These are phyloP conservation scores for Mantis religiosa DNA, from an alignment of 2,888 invertebrate species.

Conservation along the genomic window DNA sequence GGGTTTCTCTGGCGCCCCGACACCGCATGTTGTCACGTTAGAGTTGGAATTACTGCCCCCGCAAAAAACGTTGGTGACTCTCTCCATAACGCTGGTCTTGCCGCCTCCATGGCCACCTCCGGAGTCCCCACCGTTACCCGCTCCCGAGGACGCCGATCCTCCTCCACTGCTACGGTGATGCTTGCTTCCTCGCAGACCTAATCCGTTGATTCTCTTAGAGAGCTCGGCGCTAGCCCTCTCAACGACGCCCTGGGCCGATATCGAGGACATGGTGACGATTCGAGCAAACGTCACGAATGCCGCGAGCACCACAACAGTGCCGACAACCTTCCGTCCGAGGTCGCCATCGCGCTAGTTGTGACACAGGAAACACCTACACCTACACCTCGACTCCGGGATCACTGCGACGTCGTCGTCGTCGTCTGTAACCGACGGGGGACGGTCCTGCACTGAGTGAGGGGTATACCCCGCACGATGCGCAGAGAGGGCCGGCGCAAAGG, in stretches of 20 bases:
- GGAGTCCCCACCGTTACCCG: constrained; percentile 44
- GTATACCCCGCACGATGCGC: not conserved
- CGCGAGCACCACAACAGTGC: not conserved
- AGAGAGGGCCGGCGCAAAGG: constrained; percentile 7
- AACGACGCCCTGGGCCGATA: constrained; percentile 85
- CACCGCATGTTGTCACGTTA: constrained; percentile 26
- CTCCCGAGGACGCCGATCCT: constrained; percentile 38
- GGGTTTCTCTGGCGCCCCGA: constrained; percentile 49
- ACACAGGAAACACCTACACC: not conserved
- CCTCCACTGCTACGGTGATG: constrained; percentile 37
- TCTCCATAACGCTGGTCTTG: constrained; percentile 74
- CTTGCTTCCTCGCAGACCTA: constrained; percentile 65
- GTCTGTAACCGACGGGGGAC: not conserved
- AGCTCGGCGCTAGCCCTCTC: constrained; percentile 88
- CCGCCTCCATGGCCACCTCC: constrained; percentile 29
- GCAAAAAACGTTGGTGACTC: constrained; percentile 82
- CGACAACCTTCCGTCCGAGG: not conserved
- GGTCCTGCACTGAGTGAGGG: not conserved
- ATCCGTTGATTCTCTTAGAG: constrained; percentile 81
- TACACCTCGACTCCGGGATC: not conserved
- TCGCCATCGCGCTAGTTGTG: not conserved
- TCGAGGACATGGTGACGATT: constrained; percentile 51
- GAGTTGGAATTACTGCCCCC: constrained; percentile 52
- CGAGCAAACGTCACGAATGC: constrained; percentile 4
- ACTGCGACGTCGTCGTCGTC: not conserved